Conservation (phyloP, 2,797 vertebrate species). For the Chloroceryle inda region DNA sequence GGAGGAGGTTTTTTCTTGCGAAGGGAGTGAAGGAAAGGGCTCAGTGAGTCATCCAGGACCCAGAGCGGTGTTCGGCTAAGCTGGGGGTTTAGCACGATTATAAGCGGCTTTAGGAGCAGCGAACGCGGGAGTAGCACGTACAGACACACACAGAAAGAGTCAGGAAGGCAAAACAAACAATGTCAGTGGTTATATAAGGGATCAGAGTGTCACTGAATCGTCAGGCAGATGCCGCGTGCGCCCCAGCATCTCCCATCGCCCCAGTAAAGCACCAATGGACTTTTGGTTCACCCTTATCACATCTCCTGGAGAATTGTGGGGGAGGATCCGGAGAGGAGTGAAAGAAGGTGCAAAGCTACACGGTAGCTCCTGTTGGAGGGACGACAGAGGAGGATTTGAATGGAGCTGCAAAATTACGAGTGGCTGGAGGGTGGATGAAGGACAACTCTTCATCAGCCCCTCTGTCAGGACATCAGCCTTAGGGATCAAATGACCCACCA, state of each 20-base stretch:
- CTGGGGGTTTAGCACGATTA: neutral
- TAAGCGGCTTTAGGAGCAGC: constrained; percentile 21
- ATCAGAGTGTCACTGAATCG: neutral
- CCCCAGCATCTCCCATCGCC: rapidly evolving
- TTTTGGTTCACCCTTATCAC: neutral
- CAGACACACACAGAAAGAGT: neutral
- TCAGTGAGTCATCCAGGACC: neutral
- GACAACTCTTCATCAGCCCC: rapidly evolving
- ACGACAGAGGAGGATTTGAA: neutral
- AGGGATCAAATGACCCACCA: neutral
- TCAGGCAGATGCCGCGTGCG: neutral
- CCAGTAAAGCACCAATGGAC: rapidly evolving
- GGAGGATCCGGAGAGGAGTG: neutral
- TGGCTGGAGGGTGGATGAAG: neutral
- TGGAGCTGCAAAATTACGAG: neutral
- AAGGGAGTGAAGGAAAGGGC: neutral
- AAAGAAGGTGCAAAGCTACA: neutral
- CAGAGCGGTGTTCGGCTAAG: constrained; percentile 8
- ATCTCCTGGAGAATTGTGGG: neutral
- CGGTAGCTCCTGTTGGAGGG: neutral
- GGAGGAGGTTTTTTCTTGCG: neutral
- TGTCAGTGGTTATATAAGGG: constrained; percentile 5
- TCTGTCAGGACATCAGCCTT: neutral
- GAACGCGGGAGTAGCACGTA: neutral
- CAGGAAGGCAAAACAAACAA: neutral